Conservation (phyloP, 2,888 invertebrate species). For the Liodrosophila aerea region DNA sequence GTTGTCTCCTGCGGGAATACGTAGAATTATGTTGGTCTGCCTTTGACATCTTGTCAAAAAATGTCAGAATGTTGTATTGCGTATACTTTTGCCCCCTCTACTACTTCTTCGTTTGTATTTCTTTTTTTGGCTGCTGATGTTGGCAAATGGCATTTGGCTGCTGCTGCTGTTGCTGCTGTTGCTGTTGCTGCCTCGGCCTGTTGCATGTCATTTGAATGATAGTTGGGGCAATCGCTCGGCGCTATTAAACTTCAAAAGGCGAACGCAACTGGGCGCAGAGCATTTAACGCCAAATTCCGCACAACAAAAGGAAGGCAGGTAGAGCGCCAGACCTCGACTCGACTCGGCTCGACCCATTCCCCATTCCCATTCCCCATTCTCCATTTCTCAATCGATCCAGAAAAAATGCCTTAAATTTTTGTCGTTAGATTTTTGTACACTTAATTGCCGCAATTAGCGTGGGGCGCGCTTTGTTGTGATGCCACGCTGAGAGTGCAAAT, state of each 20-base stretch:
- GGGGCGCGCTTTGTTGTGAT: slow-evolving; percentile 75
- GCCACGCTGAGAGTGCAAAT: slow-evolving; percentile 71
- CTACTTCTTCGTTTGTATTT: slow-evolving; percentile 65
- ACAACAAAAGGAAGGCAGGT: slow-evolving; percentile 55
- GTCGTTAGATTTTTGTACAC: slow-evolving; percentile 71
- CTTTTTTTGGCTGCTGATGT: slow-evolving; percentile 46
- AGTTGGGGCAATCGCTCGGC: slow-evolving; percentile 41
- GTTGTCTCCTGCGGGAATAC: neutral
- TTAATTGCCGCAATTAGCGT: slow-evolving; percentile 77
- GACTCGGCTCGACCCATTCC: neutral
- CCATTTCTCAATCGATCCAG: slow-evolving; percentile 26
- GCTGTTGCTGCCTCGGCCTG: slow-evolving; percentile 37
- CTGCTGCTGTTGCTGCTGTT: slow-evolving; percentile 36
- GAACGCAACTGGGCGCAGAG: slow-evolving; percentile 75
- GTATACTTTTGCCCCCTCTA: no score
- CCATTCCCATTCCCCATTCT: neutral
- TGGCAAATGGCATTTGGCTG: slow-evolving; percentile 46
- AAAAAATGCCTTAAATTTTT: slow-evolving; percentile 49
- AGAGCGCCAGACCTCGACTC: neutral
- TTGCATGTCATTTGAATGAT: slow-evolving; percentile 45
- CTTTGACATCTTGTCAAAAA: slow-evolving; percentile 6
- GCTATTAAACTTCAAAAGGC: slow-evolving; percentile 73
- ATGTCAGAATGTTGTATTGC: slow-evolving; percentile 21
- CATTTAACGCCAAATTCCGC: slow-evolving; percentile 72
- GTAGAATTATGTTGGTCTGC: slow-evolving; percentile 4